phyloP scores from a whole-genome alignment of 2,113 vertebrate species.

The Apaloderma vittatum region DNA sequence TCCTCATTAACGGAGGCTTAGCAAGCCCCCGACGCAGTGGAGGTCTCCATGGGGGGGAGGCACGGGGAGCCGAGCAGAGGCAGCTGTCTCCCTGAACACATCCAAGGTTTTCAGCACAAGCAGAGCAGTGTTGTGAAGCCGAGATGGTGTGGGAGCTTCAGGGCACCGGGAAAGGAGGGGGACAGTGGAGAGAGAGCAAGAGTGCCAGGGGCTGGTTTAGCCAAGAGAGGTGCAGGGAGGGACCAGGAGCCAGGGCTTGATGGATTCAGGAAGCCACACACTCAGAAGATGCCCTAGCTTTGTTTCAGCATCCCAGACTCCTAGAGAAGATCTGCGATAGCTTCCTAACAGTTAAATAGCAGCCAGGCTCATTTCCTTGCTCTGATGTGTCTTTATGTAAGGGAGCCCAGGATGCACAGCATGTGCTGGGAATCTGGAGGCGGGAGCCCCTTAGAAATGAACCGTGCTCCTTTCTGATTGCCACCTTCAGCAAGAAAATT shows the following conservation, averaged over 20 bases:
- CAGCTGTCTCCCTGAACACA: background rate
- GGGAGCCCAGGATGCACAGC: background rate
- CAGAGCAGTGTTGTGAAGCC: background rate
- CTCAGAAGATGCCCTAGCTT: background rate
- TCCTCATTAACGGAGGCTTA: slow-evolving; percentile 9
- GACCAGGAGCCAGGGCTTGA: background rate
- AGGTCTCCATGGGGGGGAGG: background rate
- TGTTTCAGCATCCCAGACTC: background rate
- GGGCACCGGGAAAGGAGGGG: background rate
- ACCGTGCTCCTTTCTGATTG: slow-evolving; percentile 12
- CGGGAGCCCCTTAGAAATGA: slow-evolving; percentile 34
- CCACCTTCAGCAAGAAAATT: slow-evolving; percentile 60
- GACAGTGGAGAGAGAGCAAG: background rate
- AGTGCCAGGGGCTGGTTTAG: background rate
- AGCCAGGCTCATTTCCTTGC: background rate
- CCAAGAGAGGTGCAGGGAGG: background rate
- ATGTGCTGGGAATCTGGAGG: slow-evolving; percentile 30
- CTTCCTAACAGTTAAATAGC: slow-evolving; percentile 1
- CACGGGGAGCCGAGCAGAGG: fast-evolving
- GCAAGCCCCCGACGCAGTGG: fast-evolving
- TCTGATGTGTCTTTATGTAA: slow-evolving; percentile 29
- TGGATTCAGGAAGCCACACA: background rate
- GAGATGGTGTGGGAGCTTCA: background rate
- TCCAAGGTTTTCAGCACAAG: background rate
- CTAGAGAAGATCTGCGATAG: background rate